These are phyloP conservation scores for Trogon surrucura DNA, from an alignment of 2,113 vertebrate genomes.

Conservation along the genomic window DNA sequence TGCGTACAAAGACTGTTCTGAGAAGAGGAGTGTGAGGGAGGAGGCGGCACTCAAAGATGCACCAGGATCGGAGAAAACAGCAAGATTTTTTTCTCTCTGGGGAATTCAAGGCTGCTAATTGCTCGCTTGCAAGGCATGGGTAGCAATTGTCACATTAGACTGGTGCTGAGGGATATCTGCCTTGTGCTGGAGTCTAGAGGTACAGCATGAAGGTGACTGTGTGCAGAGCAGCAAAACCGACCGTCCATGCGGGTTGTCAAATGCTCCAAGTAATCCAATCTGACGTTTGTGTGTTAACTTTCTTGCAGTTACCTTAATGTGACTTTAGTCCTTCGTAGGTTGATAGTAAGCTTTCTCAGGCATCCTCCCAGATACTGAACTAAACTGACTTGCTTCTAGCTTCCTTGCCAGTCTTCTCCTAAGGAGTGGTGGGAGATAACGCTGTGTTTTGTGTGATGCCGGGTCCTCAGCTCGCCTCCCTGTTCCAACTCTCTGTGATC, in stretches of 20 bases:
- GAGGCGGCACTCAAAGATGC: not conserved
- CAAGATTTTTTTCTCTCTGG: not conserved
- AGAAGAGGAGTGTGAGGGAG: not conserved
- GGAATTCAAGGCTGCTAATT: not conserved
- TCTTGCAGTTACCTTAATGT: not conserved
- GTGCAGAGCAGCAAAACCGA: not conserved
- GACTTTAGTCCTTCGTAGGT: not conserved
- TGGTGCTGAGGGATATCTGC: not conserved
- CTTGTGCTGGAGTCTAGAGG: not conserved
- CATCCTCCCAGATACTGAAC: not conserved
- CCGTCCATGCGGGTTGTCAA: not conserved
- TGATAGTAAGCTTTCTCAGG: not conserved
- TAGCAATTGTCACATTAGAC: not conserved
- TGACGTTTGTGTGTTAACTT: not conserved
- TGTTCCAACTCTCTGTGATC: rapidly evolving
- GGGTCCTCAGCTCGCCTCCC: not conserved
- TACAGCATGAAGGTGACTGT: not conserved
- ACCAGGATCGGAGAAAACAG: not conserved
- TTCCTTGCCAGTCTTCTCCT: not conserved
- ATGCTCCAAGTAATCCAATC: not conserved
- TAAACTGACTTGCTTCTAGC: not conserved
- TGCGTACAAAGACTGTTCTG: not conserved
- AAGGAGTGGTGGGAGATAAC: not conserved
- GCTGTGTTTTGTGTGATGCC: rapidly evolving
- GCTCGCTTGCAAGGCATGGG: not conserved